Percentiles rank a stretch among this genome's conserved stretches.
phyloP scores from a whole-genome alignment of 2,113 vertebrate genomes.

The Pao palembangensis region DNA sequence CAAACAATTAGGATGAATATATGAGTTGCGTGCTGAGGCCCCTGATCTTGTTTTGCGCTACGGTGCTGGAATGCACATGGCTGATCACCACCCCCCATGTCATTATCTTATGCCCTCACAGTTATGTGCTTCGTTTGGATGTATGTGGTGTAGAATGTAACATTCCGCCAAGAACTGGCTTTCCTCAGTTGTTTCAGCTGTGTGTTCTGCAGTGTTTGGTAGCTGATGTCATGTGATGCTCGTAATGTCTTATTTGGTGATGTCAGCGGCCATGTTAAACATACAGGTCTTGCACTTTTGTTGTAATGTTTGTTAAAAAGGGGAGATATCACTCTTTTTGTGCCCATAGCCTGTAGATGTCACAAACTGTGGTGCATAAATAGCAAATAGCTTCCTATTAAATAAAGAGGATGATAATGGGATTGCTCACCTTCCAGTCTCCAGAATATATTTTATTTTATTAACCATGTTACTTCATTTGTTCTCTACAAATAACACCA shows the following conservation, averaged over 20 bases:
- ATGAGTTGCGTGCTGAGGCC: slow-evolving; percentile 34
- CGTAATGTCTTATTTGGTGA: slow-evolving; percentile 46
- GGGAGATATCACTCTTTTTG: slow-evolving; percentile 32
- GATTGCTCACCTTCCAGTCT: no score
- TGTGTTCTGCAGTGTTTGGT: slow-evolving; percentile 28
- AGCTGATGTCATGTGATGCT: slow-evolving; percentile 49
- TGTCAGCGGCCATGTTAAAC: slow-evolving; percentile 34
- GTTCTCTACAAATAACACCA: no score
- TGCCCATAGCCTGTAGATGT: slow-evolving; percentile 8
- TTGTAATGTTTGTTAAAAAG: slow-evolving; percentile 14
- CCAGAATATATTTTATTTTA: no score
- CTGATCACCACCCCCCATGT: slow-evolving; percentile 35
- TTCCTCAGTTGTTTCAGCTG: slow-evolving; percentile 44
- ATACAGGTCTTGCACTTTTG: slow-evolving; percentile 2
- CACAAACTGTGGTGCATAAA: slow-evolving; percentile 24
- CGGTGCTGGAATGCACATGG: slow-evolving; percentile 30
- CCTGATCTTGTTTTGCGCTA: slow-evolving; percentile 25
- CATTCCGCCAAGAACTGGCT: slow-evolving; percentile 56
- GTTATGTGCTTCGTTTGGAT: slow-evolving; percentile 60
- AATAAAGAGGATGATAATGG: background rate
- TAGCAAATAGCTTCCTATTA: slow-evolving; percentile 3
- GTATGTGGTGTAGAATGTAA: slow-evolving; percentile 69
- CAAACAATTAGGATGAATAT: background rate
- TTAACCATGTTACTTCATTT: no score
- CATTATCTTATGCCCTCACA: slow-evolving; percentile 69